These are phyloP conservation scores for Noctuana brunneofusca DNA, from an alignment of 2,888 invertebrate genomes.

Conservation along the genomic window DNA sequence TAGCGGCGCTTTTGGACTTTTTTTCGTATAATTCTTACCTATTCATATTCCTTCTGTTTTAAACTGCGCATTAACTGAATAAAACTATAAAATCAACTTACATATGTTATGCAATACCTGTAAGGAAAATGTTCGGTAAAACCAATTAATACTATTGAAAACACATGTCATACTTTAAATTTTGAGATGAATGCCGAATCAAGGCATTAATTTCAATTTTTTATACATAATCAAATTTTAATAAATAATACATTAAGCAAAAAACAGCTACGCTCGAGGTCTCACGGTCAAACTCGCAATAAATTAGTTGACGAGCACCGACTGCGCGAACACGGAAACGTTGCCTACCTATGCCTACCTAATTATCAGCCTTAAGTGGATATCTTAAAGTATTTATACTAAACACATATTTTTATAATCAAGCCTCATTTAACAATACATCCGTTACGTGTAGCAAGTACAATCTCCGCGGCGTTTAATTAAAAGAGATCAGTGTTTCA, in stretches of 20 bases:
- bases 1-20: conserved; percentile 75
- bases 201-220: conserved; percentile 66
- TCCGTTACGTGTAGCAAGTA: conserved; percentile 21
- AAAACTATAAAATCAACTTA: no score
- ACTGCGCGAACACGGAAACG: conserved; percentile 60
- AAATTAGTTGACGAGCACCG: conserved; percentile 70
- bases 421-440: conserved; percentile 16
- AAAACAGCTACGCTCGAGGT: conserved; percentile 74
- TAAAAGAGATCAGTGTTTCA: conserved; percentile 32
- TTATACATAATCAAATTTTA: conserved; percentile 71
- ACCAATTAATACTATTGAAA: not conserved
- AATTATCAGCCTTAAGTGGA: conserved; percentile 55
- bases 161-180: conserved; percentile 58
- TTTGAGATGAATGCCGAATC: conserved; percentile 62
- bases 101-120: not conserved
- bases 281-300: conserved; percentile 80
- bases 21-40: conserved; percentile 38
- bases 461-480: conserved; percentile 7
- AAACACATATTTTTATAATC: conserved; percentile 18
- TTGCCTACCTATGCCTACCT: conserved; percentile 51
- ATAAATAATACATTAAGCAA: conserved; percentile 79
- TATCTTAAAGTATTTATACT: conserved; percentile 27
- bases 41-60: no score
- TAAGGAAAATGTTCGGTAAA: not conserved
- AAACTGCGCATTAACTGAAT: no score